Evolutionary conservation across 1,140 invertebrate species (phyloP).

Genomic region (Drosophila sucinea): DNA sequence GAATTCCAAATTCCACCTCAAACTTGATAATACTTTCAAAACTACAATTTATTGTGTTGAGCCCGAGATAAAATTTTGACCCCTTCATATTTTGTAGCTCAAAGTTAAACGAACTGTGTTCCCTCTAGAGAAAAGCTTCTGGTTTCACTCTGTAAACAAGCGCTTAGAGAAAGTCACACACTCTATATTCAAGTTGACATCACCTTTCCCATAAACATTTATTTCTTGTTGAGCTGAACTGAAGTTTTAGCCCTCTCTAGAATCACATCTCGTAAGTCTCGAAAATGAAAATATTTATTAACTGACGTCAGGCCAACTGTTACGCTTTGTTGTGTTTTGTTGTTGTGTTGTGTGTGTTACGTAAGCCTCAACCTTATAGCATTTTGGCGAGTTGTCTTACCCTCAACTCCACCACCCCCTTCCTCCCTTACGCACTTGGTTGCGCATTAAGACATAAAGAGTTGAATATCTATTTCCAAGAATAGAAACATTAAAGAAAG

Average conservation of each 20-base stretch:
- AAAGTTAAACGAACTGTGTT: neutral
- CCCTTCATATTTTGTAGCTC: neutral
- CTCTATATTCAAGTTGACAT: slow-evolving; percentile 12
- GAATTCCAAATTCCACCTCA: neutral
- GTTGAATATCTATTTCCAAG: slow-evolving; percentile 9
- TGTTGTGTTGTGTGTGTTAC: slow-evolving; percentile 13
- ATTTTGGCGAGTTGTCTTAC: slow-evolving; percentile 24
- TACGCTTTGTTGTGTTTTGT: slow-evolving; percentile 54
- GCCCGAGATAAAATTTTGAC: neutral
- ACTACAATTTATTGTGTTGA: neutral
- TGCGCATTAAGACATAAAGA: slow-evolving; percentile 5
- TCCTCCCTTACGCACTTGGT: neutral
- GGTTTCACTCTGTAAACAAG: no score
- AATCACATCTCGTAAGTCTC: slow-evolving; percentile 12
- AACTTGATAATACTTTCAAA: neutral
- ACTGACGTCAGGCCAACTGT: slow-evolving; percentile 71
- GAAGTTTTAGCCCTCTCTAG: neutral
- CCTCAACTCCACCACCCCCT: neutral
- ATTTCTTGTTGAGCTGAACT: neutral
- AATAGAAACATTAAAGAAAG: slow-evolving; percentile 15
- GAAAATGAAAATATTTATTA: slow-evolving; percentile 21
- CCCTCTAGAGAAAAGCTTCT: neutral
- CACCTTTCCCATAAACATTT: slow-evolving; percentile 1
- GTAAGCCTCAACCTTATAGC: slow-evolving; percentile 40
- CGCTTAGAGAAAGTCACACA: slow-evolving; percentile 4